phyloP scores from a whole-genome alignment of 1,140 invertebrate species.

The Aleiodes sp. region DNA sequence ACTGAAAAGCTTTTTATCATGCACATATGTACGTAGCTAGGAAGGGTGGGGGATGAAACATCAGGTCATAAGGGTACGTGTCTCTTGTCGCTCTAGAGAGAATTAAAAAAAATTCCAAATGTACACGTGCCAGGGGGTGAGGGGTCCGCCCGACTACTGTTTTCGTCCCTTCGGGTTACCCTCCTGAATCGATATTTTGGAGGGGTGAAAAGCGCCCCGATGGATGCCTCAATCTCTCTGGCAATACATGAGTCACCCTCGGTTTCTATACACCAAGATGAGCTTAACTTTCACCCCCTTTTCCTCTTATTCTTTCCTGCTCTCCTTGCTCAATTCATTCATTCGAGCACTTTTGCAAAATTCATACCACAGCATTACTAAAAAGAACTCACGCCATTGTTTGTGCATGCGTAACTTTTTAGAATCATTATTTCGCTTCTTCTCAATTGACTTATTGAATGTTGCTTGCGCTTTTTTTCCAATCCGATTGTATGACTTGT shows the following conservation, averaged over 20 bases:
- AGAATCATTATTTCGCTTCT: too few relatives aligned
- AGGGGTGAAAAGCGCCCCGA: not conserved
- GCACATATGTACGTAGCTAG: not conserved
- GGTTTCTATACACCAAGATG: not conserved
- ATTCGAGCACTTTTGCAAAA: too few relatives aligned
- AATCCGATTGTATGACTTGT: too few relatives aligned
- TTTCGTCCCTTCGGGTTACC: not conserved
- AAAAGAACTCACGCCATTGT: too few relatives aligned
- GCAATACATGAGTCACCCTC: conserved; percentile 10
- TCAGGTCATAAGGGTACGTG: not conserved
- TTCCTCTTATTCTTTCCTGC: too few relatives aligned
- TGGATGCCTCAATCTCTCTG: not conserved
- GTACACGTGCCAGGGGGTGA: not conserved
- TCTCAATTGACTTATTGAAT: too few relatives aligned
- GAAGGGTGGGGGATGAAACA: not conserved
- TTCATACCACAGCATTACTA: too few relatives aligned
- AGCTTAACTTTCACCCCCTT: not conserved
- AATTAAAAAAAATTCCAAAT: not conserved
- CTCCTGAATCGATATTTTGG: not conserved
- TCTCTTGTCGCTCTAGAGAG: not conserved
- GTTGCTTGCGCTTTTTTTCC: too few relatives aligned
- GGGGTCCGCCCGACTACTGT: not conserved
- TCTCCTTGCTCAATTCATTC: too few relatives aligned
- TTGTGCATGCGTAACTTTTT: too few relatives aligned
- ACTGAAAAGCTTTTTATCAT: not conserved